Conservation (phyloP, 1,140 invertebrate genomes). For the Battus philenor region DNA sequence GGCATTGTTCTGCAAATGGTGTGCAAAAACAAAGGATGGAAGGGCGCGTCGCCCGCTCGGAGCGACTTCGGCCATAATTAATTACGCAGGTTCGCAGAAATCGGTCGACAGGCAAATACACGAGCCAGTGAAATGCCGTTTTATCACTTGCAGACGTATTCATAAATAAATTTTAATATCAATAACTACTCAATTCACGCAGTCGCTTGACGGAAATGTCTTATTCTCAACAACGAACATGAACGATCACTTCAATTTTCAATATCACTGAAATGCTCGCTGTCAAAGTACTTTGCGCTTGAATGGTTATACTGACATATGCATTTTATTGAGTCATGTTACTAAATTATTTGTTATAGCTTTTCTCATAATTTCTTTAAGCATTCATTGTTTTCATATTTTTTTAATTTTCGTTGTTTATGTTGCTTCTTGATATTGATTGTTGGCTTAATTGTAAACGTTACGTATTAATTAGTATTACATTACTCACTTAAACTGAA, state of each 20-base stretch:
- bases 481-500: too few species aligned
- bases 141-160: conserved; percentile 48
- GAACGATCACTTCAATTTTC: conserved; percentile 1
- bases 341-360: too few species aligned
- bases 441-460: too few species aligned
- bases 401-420: too few species aligned
- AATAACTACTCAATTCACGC: conserved; percentile 30
- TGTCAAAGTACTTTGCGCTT: too few species aligned
- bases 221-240: conserved; percentile 16
- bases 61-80: conserved; percentile 57
- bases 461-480: too few species aligned
- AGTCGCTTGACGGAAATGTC: conserved; percentile 34
- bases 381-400: too few species aligned
- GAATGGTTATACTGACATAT: too few species aligned
- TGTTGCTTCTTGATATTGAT: too few species aligned
- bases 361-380: too few species aligned
- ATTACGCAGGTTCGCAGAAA: conserved; percentile 62
- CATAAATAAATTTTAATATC: conserved; percentile 59
- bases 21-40: conserved; percentile 56
- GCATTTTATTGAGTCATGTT: too few species aligned
- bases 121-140: conserved; percentile 38
- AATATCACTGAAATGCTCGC: background rate
- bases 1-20: conserved; percentile 63
- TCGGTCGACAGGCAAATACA: conserved; percentile 41
- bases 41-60: conserved; percentile 24